Conservation (phyloP, 2,888 invertebrate genomes). For the Andrena trimmerana region DNA sequence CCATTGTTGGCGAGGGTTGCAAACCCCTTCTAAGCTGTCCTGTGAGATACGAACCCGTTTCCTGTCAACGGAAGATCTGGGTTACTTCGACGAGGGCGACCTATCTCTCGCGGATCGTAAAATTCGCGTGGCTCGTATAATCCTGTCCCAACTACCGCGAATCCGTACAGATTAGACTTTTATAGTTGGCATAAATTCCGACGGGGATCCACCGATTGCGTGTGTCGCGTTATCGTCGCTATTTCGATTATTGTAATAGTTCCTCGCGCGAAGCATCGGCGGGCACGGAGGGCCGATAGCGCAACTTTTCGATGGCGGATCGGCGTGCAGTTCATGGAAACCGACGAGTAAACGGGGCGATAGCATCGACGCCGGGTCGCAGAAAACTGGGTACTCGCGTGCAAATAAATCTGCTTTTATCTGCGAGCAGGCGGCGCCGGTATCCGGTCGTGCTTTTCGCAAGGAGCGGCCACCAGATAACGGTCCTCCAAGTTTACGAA, state of each 20-base stretch:
- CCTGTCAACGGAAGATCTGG: slow-evolving; percentile 23
- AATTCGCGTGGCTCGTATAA: slow-evolving; percentile 50
- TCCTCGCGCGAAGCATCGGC: slow-evolving; percentile 24
- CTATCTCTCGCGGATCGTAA: slow-evolving; percentile 38
- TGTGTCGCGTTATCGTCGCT: slow-evolving; percentile 43
- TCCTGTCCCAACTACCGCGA: slow-evolving; percentile 44
- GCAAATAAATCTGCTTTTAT: slow-evolving; percentile 63
- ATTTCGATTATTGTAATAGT: slow-evolving; percentile 59
- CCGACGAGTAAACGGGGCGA: slow-evolving; percentile 26
- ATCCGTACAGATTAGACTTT: slow-evolving; percentile 59
- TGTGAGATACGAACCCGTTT: background rate
- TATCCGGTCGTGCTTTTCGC: slow-evolving; percentile 41
- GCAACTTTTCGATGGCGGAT: slow-evolving; percentile 41
- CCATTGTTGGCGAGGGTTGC: background rate
- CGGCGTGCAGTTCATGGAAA: slow-evolving; percentile 32
- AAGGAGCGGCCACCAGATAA: slow-evolving; percentile 23
- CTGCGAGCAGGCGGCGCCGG: slow-evolving; percentile 3
- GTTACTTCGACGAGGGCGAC: slow-evolving; percentile 17
- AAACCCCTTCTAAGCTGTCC: background rate
- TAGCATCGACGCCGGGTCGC: slow-evolving; percentile 39
- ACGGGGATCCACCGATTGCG: slow-evolving; percentile 8
- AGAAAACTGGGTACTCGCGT: slow-evolving; percentile 56
- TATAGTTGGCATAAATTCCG: slow-evolving; percentile 54
- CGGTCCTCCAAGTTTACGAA: slow-evolving; percentile 2
- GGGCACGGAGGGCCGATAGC: slow-evolving; percentile 7